phyloP scores from a whole-genome alignment of 1,140 invertebrate species.

The Cyphomyrmex costatus region DNA sequence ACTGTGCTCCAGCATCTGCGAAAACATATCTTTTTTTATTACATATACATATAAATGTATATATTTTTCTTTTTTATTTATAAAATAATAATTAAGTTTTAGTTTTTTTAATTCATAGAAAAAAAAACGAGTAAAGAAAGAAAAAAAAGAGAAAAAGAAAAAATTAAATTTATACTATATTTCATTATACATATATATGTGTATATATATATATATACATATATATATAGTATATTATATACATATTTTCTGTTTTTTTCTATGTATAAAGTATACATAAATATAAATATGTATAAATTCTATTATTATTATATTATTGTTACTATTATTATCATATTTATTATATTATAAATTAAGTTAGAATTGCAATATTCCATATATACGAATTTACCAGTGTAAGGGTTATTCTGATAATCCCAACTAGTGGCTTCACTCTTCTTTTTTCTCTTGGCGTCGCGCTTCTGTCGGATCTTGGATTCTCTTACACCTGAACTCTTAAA shows the following conservation, averaged over 20 bases:
- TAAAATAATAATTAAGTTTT: too few species aligned
- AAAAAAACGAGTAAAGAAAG: background rate
- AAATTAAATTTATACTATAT: background rate
- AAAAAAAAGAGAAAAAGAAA: background rate
- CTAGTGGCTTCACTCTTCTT: slow-evolving; percentile 84
- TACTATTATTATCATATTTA: too few species aligned
- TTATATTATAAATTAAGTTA: background rate
- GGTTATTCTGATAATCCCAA: slow-evolving; percentile 87
- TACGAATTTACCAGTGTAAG: slow-evolving; percentile 87
- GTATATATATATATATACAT: too few species aligned
- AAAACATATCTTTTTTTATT: slow-evolving; percentile 66
- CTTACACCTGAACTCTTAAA: slow-evolving; percentile 90
- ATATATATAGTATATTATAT: too few species aligned
- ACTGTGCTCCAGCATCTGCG: slow-evolving; percentile 84
- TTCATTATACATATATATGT: too few species aligned
- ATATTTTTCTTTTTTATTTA: background rate
- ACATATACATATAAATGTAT: background rate
- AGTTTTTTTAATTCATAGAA: background rate
- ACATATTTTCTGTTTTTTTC: background rate
- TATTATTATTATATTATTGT: too few species aligned
- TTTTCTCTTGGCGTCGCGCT: slow-evolving; percentile 87
- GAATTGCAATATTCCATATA: too few species aligned
- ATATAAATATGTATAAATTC: background rate
- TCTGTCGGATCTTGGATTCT: slow-evolving; percentile 84
- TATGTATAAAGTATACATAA: background rate